Evolutionary conservation across 2,797 vertebrate genomes (phyloP).

Genomic region (Eutrigla gurnardus): DNA sequence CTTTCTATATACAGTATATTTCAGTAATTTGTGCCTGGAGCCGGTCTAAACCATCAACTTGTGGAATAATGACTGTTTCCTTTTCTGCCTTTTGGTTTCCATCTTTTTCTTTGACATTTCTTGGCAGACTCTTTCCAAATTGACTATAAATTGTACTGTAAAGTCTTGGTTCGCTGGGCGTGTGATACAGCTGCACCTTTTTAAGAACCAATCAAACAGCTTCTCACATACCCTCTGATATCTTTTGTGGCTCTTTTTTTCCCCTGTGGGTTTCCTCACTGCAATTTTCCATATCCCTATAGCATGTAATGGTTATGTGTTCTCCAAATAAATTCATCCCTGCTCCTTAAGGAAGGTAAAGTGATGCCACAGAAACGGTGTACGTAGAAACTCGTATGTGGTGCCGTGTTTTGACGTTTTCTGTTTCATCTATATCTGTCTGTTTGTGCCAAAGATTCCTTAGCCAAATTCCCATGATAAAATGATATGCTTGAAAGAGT

Average conservation of each 20-base stretch:
- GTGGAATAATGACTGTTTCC: conserved; percentile 26
- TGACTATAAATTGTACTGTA: conserved; percentile 34
- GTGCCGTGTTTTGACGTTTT: conserved; percentile 24
- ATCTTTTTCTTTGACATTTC: conserved; percentile 51
- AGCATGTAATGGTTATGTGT: conserved; percentile 49
- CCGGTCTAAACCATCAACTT: neutral
- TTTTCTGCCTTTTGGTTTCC: conserved; percentile 37
- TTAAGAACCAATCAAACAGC: conserved; percentile 30
- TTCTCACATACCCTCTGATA: conserved; percentile 17
- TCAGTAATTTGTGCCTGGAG: neutral
- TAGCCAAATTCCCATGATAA: conserved; percentile 11
- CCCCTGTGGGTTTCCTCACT: conserved; percentile 35
- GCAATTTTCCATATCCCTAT: conserved; percentile 31
- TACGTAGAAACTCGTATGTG: conserved; percentile 38
- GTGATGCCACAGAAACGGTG: conserved; percentile 13
- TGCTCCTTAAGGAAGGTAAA: conserved; percentile 44
- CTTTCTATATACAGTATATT: neutral
- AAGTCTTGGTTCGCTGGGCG: conserved; percentile 20
- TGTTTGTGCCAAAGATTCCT: conserved; percentile 33
- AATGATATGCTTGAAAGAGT: conserved; percentile 24
- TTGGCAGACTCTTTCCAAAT: conserved; percentile 38
- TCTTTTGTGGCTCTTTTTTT: conserved; percentile 25
- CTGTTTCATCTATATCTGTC: conserved; percentile 24
- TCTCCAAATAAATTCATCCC: conserved; percentile 57
- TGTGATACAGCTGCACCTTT: conserved; percentile 42